Evolutionary conservation across 2,888 invertebrate species (phyloP), one percentile per base, ranked within the genome.

Genomic region (Himalopsyche tibetana): DNA sequence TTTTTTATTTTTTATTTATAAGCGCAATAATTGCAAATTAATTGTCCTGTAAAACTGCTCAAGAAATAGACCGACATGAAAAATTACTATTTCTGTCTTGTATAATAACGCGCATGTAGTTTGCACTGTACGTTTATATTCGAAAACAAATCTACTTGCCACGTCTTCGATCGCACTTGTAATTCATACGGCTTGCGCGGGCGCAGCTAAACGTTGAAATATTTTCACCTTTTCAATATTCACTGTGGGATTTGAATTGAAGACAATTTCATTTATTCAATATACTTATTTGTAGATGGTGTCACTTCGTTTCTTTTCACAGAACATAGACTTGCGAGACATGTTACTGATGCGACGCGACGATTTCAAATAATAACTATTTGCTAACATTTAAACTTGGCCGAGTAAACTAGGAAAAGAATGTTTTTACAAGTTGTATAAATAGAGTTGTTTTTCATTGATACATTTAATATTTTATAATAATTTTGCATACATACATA

Each of bases 161-260:
- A 63, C 63, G 63, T 63, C 6, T 63, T 63, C 86, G 45, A 15
- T 42, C 28, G 15, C 83, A 83, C 82, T 88, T 85, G 80, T 40
- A 74, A 88, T 88, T 87, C 88, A 56, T 74, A 28, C 56, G 84
- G 63, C 45, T 79, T 82, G 63, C 38, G 51, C 87, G 87, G 84
- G 85, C 86, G 86, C 85, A 84, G 85, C 87, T 82, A 81, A 87
- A 85, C 87, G 88, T 81, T 87, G n/a, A 87, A 88, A 86, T 87
- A 87, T 88, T 88, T 88, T 87, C 88, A 86, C 88, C 87, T 88
- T 55, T 40, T 88, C 85, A 87, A 81, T 88, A 88, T 88, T 85
- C 86, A 85, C 55, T 82, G 63, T 63, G 63, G 63, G 63, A 63
- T 63, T 63, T 4, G 63, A 63, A 63, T 63, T 28, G 19, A 51